Evolutionary conservation across 2,113 vertebrate genomes (phyloP), one percentile per base, ranked within the genome.

Genomic region (Smithornis capensis): DNA sequence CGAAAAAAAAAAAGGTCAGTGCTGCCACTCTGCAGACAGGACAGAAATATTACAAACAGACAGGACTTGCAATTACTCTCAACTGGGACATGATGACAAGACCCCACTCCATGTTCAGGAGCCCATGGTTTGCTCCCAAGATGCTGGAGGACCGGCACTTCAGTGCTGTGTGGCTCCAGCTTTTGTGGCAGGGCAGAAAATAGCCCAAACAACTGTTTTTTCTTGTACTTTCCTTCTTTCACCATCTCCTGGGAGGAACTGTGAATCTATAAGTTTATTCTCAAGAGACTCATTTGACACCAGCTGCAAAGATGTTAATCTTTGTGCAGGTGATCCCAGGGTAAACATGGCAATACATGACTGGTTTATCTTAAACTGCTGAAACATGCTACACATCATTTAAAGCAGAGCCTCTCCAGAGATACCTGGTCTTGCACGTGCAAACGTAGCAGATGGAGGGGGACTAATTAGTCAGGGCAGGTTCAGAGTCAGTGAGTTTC

Each of bases 291-390:
- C 77, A 57, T 94, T 62, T 68, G 63, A 95, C 76, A 97, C 84
- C 96, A 97, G 96, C 96, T 97, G 97, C 93, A 88, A 56, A 91
- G 92, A 95, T 79, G 82, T 83, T 96, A 86, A 94, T 96, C 95
- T 94, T 79, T 7, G 38, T 19, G 67, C 96, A 97, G 96, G 96
- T 97, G 96, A 97, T 87, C 84, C 65, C 55, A 9, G 38, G 35
- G 80, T 88, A 95, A 97, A 94, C 92, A 89, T 2, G 90, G 92
- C 74, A 92, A 82, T 83, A 90, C 94, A 73, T 28, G 88, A 87
- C 81, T 63, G 92, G 83, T 92, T 96, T 94, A 88, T 95, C 95
- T 96, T 74, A 88, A 93, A 79, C 89, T 81, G 92, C 86, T 93
- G 86, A 83, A 94, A 93, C 88, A 90, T 1, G 83, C 63, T 77